Percentiles rank a stretch among this genome's conserved stretches.
Conservation (phyloP, 2,888 invertebrate genomes). For the Geotrupes spiniger region DNA sequence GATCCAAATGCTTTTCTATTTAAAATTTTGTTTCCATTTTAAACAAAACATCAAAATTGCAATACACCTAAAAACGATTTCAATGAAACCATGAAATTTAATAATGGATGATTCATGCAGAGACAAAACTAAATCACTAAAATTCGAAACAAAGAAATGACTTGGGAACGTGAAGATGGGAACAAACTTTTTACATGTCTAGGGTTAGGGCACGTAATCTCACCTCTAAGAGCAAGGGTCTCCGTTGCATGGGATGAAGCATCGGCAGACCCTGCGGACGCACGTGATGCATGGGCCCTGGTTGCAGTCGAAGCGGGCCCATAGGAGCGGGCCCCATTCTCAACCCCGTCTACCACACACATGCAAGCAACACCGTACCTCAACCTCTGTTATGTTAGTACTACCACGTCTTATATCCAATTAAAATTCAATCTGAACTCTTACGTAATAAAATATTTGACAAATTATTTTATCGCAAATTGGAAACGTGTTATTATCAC, state of each 20-base stretch:
- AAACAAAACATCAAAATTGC: too few species aligned
- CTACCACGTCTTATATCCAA: conserved; percentile 11
- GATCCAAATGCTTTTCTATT: too few species aligned
- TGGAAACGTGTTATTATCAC: conserved; percentile 2
- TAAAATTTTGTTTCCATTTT: too few species aligned
- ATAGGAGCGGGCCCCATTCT: conserved; percentile 43
- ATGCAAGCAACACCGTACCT: conserved; percentile 53
- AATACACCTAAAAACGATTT: too few species aligned
- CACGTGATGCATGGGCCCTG: conserved; percentile 46
- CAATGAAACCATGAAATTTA: too few species aligned
- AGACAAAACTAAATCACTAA: too few species aligned
- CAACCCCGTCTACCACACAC: conserved; percentile 53
- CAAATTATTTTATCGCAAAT: neutral
- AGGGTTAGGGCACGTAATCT: conserved; percentile 48
- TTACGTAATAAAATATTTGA: conserved; percentile 1
- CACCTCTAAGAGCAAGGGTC: conserved; percentile 85
- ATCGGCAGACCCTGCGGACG: conserved; percentile 52
- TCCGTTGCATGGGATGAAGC: conserved; percentile 53
- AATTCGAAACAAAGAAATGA: too few species aligned
- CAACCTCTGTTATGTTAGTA: conserved; percentile 43
- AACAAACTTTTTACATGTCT: neutral
- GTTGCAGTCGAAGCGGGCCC: conserved; percentile 47
- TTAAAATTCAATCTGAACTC: conserved; percentile 3
- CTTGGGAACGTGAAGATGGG: too few species aligned
- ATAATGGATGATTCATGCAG: too few species aligned